Base-by-base conservation (phyloP, 2,888 invertebrate genomes). In the Tineola bisselliella region DNA sequence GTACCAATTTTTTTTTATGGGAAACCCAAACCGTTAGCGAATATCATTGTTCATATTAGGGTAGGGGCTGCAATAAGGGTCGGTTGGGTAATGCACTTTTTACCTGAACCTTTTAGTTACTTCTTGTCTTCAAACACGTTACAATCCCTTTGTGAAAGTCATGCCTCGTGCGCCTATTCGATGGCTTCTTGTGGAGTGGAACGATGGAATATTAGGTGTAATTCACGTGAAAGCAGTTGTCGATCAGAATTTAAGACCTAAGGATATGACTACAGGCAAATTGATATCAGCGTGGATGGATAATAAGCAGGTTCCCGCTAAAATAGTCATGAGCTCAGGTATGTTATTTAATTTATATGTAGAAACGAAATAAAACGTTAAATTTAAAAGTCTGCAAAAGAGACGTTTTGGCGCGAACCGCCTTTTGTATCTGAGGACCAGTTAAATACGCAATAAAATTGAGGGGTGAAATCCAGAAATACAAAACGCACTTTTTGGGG, bases 271-370 rank as follows among this genome's bases (percentile, higher is more conserved):
- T 12, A 58, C 58, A 15, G 58, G 58, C 6, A 58, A 58, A 33
- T 13, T 58, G 5, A 58, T 58, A 58, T 62, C 64, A 30, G 62
- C 76, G 62, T 70, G 65, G 6, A 67, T 75, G 60, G 25, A 25
- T 25, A 66, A 65, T 57, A 52, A 30, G 11, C 64, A 66, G 59
- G 62, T 62, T 33, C 66, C 68, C 1, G 78, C 72, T 0, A 74
- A 66, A 2, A 64, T 76, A 6, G 63, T 76, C 52, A 70, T 69
- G 8, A 69, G 70, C 61, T 73, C 75, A 38, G 66, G 79, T 78
- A 62, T 75, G 77, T 75, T 62, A 44, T 43, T 60, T n/a, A 25
- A 25, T 11, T 6, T 25, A 25, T 59, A 38, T 59, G 31, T 6
- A 38, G 2, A 10, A 38, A 38, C 10, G 10, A 38, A 54, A 59